Conservation (phyloP, 2,113 vertebrate genomes). For the Struthidea cinerea region DNA sequence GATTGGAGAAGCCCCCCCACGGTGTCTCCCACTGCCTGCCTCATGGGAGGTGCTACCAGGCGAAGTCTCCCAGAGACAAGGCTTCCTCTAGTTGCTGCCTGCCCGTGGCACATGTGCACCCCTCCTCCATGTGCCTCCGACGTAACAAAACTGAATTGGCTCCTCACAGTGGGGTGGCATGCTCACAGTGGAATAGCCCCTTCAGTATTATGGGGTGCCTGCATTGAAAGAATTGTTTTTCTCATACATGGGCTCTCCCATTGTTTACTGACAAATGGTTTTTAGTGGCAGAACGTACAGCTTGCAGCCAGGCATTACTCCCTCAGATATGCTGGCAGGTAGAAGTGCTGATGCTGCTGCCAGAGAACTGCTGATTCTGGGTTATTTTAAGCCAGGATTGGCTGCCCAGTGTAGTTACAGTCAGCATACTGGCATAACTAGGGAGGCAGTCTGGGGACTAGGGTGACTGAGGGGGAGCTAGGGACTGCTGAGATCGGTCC, state of each 20-base stretch:
- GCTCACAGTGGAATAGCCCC: background rate
- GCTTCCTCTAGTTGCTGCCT: too few species aligned
- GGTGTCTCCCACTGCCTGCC: too few species aligned
- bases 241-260: background rate
- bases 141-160: too few species aligned
- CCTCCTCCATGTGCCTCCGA: too few species aligned
- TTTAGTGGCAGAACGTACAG: background rate
- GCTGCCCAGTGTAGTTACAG: background rate
- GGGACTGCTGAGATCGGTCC: background rate
- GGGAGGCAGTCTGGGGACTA: background rate
- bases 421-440: background rate
- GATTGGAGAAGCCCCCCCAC: too few species aligned
- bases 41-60: too few species aligned
- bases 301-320: background rate
- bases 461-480: background rate
- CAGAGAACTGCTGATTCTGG: slow-evolving; percentile 22
- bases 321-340: background rate
- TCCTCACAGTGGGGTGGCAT: accelerated
- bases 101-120: too few species aligned
- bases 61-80: too few species aligned
- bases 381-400: slow-evolving; percentile 5
- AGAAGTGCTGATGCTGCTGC: slow-evolving; percentile 31
- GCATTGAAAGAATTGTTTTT: background rate
- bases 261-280: background rate
- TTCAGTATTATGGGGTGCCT: accelerated